Evolutionary conservation across 2,113 vertebrate genomes (phyloP).

Genomic region (Oreocharis arfaki): DNA sequence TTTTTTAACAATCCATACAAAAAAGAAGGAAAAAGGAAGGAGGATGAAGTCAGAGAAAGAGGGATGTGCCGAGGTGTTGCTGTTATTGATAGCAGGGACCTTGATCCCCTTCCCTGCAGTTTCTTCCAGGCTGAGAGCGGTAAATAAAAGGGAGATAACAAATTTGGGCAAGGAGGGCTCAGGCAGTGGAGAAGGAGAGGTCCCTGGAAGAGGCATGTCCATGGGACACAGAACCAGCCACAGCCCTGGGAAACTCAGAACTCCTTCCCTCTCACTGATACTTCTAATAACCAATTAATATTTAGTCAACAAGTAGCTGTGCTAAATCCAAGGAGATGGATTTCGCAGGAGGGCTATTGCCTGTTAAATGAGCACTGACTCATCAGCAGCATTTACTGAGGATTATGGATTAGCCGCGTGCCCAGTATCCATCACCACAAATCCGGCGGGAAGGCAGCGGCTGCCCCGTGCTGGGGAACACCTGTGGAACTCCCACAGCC

Average conservation of each 20-base stretch:
- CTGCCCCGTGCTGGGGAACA: accelerated
- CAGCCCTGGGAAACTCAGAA: neutral
- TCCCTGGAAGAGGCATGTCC: accelerated
- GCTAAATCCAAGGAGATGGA: conserved; percentile 35
- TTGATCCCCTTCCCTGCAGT: neutral
- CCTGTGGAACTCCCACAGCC: neutral
- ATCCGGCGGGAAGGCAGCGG: neutral
- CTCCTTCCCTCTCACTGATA: neutral
- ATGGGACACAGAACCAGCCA: neutral
- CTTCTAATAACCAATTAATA: conserved; percentile 54
- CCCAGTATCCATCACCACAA: conserved; percentile 16
- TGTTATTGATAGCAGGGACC: neutral
- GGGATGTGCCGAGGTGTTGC: accelerated
- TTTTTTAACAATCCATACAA: neutral
- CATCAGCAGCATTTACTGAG: conserved; percentile 54
- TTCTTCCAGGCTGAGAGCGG: neutral
- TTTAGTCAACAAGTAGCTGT: conserved; percentile 49
- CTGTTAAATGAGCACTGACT: conserved; percentile 62
- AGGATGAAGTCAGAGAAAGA: neutral
- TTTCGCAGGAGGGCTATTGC: conserved; percentile 39
- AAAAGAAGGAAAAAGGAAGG: neutral
- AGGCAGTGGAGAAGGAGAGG: accelerated
- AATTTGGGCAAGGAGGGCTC: neutral
- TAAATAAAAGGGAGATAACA: neutral
- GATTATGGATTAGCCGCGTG: conserved; percentile 59